Evolutionary conservation across 1,140 invertebrate genomes (phyloP), one percentile per base, ranked within the genome.

Genomic region (Saccostrea cuccullata): DNA sequence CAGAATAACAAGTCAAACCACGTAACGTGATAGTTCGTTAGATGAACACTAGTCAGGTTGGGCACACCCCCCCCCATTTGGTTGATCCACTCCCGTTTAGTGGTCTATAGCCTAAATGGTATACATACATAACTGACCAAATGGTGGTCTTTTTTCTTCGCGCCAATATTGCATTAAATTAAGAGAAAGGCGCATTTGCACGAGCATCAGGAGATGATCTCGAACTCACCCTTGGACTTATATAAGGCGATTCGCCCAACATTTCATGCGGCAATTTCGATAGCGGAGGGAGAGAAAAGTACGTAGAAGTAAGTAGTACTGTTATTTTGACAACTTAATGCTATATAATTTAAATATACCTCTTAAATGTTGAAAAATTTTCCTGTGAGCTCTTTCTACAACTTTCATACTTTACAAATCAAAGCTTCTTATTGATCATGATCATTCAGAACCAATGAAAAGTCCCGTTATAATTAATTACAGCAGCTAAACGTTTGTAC

Each of bases 391-490:
- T n/a, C n/a, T 64, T 60, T n/a, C n/a, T 64, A 20, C 6, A 13
- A 64, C 60, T n/a, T 0, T 64, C 60, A 20, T 64, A 64, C 60
- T 64, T 64, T n/a, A n/a, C n/a, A n/a, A 64, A 64, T 20, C 60
- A n/a, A 64, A 64, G 60, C 60, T 15, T n/a, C 60, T 64, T 20
- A 20, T 64, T 13, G 60, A 64, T 64, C 60, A 64, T 20, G 60
- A 64, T 64, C 17, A 64, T 20, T 15, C 60, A 64, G 60, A 64
- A 64, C 60, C 60, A 64, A 64, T 64, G 12, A 64, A 13, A 64
- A 64, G n/a, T n/a, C 60, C 60, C 60, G 60, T 64, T 64, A 64
- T 64, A 64, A 64, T 64, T 64, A 13, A 64, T n/a, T 64, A 12
- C 15, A 64, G 60, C 13, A 1, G n/a, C 15, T 0, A 64, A 64